Percentiles rank a stretch among this genome's conserved stretches.
Conservation (phyloP, 1,140 invertebrate genomes). For the Branchinecta lynchi region DNA sequence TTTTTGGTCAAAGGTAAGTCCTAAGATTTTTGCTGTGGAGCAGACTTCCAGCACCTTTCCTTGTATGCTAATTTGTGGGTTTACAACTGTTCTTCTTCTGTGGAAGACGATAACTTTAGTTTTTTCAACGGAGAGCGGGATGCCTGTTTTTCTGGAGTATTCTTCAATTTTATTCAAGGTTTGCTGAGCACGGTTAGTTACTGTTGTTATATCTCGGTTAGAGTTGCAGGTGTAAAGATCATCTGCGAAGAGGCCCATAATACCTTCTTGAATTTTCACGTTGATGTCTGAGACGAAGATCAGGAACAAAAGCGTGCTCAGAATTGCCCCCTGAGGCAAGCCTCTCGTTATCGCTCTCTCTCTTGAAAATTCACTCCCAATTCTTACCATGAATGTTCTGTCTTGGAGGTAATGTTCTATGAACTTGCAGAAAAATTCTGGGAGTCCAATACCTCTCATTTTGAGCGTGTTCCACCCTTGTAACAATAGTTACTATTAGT, state of each 20-base stretch:
- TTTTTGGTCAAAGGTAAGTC: background rate
- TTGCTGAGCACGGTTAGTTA: background rate
- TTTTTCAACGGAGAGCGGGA: background rate
- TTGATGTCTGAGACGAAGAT: background rate
- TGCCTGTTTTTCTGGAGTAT: background rate
- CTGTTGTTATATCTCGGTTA: too few relatives aligned
- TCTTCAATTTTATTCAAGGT: background rate
- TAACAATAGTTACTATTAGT: too few relatives aligned
- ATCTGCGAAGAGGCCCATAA: too few relatives aligned
- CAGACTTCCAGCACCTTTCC: background rate
- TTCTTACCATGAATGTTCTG: background rate
- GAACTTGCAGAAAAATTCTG: background rate
- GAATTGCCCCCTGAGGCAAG: background rate
- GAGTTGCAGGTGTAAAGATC: too few relatives aligned
- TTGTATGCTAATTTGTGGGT: background rate
- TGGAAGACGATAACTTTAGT: background rate
- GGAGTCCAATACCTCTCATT: background rate
- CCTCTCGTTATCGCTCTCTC: background rate
- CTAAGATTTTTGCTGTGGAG: background rate
- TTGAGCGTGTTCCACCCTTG: too few relatives aligned
- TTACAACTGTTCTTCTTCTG: background rate
- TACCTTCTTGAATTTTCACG: too few relatives aligned
- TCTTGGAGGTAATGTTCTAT: background rate
- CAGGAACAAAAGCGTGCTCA: background rate
- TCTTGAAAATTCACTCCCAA: background rate